A percentile compares a stretch with the other conserved stretches of the same genome.
Evolutionary conservation across 2,797 vertebrate genomes (phyloP).

Genomic region (Apogon hyalosoma): DNA sequence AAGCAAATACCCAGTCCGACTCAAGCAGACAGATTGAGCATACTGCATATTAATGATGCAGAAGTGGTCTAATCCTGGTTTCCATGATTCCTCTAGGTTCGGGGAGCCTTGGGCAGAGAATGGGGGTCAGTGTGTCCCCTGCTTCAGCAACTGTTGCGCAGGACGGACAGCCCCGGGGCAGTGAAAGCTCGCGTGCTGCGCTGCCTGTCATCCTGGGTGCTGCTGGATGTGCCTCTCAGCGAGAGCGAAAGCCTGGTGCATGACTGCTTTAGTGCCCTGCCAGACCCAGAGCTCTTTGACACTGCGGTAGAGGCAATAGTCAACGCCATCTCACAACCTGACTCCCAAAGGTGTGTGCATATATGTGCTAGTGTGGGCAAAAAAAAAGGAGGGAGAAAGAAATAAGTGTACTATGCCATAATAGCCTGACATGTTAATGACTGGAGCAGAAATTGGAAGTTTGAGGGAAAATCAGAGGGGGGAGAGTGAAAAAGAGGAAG

Average conservation of each 20-base stretch:
- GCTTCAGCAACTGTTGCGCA: slow-evolving; percentile 93
- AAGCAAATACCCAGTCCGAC: too few relatives aligned
- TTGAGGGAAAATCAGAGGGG: not conserved
- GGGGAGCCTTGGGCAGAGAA: slow-evolving; percentile 92
- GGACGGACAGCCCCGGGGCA: slow-evolving; percentile 93
- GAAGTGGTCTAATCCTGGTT: slow-evolving; percentile 15
- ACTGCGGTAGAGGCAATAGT: slow-evolving; percentile 97
- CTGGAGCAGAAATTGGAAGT: not conserved
- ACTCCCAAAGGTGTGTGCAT: slow-evolving; percentile 93
- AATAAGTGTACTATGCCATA: not conserved
- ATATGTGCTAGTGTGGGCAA: not conserved
- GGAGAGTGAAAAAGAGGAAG: slow-evolving; percentile 13
- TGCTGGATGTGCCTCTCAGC: slow-evolving; percentile 94
- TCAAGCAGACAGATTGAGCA: not conserved
- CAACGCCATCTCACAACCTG: slow-evolving; percentile 97
- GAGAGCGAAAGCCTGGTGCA: slow-evolving; percentile 96
- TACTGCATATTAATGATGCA: not conserved
- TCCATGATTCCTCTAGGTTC: slow-evolving; percentile 82
- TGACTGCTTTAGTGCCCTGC: slow-evolving; percentile 92
- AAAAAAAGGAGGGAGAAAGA: not conserved
- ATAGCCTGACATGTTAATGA: slow-evolving; percentile 9
- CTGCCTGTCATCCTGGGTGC: slow-evolving; percentile 98
- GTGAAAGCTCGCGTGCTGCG: slow-evolving; percentile 96
- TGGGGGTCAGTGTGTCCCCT: slow-evolving; percentile 93
- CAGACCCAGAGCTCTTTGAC: slow-evolving; percentile 97